These are phyloP conservation scores for Linnaemya tessellans DNA, from an alignment of 2,888 invertebrate genomes.

Conservation along the genomic window DNA sequence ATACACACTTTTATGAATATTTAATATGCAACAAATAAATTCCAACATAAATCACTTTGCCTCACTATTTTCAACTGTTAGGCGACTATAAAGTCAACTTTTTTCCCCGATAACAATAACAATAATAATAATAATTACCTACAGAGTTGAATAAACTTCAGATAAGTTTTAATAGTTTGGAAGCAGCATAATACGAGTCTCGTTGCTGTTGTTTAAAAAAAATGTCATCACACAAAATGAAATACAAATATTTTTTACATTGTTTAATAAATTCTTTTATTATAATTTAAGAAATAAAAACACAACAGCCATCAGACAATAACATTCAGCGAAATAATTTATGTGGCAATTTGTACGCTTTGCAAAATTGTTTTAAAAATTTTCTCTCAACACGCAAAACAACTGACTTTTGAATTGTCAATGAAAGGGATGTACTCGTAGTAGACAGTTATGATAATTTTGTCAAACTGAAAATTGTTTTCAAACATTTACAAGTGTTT, in stretches of 20 bases:
- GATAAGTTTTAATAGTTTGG: constrained; percentile 31
- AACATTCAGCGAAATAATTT: constrained; percentile 27
- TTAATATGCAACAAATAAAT: constrained; percentile 2
- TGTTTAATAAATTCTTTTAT: constrained; percentile 42
- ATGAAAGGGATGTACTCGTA: constrained; percentile 3
- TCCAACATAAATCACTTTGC: constrained; percentile 16
- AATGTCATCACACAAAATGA: constrained; percentile 63
- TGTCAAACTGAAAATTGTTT: constrained; percentile 19
- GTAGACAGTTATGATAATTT: constrained; percentile 35
- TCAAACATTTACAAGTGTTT: constrained; percentile 4
- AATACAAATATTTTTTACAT: constrained; percentile 27
- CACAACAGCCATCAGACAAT: constrained; percentile 19
- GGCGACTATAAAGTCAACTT: background rate
- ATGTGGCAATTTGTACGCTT: constrained; percentile 27
- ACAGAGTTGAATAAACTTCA: constrained; percentile 59
- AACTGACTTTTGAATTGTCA: background rate
- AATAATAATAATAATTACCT: constrained; percentile 33
- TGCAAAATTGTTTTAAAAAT: constrained; percentile 2
- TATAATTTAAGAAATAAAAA: constrained; percentile 32
- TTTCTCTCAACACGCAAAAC: constrained; percentile 33
- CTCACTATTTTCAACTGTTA: constrained; percentile 25
- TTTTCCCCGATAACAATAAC: constrained; percentile 27
- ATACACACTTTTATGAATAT: background rate
- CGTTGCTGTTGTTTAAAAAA: constrained; percentile 31
- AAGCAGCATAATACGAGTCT: constrained; percentile 1